Conservation (phyloP, 2,797 vertebrate species). For the Steatocranus sp. region DNA sequence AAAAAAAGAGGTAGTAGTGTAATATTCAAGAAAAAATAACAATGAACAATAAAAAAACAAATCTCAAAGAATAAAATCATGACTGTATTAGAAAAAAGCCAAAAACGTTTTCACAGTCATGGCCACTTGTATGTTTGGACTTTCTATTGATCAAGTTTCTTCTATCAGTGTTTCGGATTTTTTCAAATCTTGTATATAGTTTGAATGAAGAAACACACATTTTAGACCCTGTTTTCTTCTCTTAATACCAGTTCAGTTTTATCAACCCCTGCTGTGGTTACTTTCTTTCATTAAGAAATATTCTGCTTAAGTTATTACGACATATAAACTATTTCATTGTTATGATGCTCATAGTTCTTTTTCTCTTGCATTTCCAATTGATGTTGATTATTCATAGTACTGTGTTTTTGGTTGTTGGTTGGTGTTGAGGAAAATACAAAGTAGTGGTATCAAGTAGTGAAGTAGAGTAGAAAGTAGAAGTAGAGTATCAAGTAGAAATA, state of each 20-base stretch:
- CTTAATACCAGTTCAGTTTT: background rate
- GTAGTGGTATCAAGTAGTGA: background rate
- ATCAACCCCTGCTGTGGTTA: background rate
- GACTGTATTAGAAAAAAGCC: background rate
- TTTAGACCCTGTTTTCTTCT: background rate
- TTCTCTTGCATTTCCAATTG: background rate
- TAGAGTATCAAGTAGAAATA: background rate
- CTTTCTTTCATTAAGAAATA: background rate
- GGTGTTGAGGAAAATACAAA: background rate
- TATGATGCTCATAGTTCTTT: background rate
- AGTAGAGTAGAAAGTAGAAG: too few species aligned
- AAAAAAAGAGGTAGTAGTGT: background rate
- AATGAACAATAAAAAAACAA: background rate
- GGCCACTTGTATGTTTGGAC: background rate
- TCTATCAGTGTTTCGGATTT: background rate
- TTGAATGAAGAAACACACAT: background rate
- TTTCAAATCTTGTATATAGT: background rate
- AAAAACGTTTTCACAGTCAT: background rate
- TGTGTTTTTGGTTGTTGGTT: background rate
- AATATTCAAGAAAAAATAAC: background rate
- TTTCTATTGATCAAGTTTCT: background rate
- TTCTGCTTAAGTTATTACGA: background rate
- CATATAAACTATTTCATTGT: background rate
- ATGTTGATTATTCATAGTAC: background rate
- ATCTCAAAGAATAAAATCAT: background rate